These are phyloP conservation scores for Geotrupes spiniger DNA, from an alignment of 2,888 invertebrate genomes.

Conservation along the genomic window DNA sequence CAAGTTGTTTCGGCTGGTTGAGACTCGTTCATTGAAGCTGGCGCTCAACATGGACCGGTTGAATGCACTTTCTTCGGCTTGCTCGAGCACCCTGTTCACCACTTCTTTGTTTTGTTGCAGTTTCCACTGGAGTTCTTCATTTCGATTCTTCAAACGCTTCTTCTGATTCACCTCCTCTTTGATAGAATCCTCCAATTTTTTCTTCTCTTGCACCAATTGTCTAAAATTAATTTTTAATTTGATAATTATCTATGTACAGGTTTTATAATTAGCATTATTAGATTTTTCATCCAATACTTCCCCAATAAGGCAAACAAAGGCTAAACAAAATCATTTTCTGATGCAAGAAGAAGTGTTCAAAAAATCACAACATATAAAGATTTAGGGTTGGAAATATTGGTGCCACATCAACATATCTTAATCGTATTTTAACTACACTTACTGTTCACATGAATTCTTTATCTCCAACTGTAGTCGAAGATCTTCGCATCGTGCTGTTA, in stretches of 20 bases:
- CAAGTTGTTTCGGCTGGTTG: constrained; percentile 22
- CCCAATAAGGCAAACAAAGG: not conserved
- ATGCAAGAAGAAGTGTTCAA: too few relatives aligned
- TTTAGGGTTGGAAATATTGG: too few relatives aligned
- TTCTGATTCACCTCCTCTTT: constrained; percentile 77
- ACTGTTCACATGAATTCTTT: constrained; percentile 72
- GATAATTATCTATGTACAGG: constrained; percentile 7
- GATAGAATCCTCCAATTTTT: constrained; percentile 68
- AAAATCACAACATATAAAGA: too few relatives aligned
- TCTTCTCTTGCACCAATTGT: constrained; percentile 66
- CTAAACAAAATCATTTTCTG: too few relatives aligned
- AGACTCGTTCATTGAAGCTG: constrained; percentile 41
- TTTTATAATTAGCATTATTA: not conserved
- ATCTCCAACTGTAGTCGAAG: constrained; percentile 70
- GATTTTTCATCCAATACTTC: not conserved
- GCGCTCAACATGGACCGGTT: constrained; percentile 42
- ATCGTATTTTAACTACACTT: too few relatives aligned
- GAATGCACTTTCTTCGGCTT: constrained; percentile 37
- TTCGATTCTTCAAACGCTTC: constrained; percentile 73
- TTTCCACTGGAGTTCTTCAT: constrained; percentile 87
- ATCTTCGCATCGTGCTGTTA: constrained; percentile 85
- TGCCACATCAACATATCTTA: too few relatives aligned
- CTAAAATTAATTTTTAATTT: constrained; percentile 44
- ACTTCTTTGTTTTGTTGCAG: constrained; percentile 80
- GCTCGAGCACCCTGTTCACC: constrained; percentile 49